Evolutionary conservation across 2,797 vertebrate genomes (phyloP).

Genomic region (Chiropotes sagulatus): DNA sequence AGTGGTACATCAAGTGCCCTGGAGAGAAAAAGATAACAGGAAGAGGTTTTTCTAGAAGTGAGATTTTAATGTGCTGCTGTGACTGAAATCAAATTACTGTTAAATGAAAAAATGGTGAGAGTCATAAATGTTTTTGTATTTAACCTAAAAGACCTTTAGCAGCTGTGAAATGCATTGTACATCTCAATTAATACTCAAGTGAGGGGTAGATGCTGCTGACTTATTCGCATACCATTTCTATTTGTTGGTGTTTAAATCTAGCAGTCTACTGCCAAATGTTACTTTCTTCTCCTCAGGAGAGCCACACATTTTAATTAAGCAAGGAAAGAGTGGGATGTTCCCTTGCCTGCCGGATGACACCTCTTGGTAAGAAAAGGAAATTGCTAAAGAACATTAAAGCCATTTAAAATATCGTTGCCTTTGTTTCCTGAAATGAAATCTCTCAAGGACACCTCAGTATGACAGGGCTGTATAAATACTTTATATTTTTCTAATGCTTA

Average conservation of each 20-base stretch:
- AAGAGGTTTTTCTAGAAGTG: conserved; percentile 25
- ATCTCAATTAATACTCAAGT: not conserved
- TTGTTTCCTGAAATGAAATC: conserved; percentile 53
- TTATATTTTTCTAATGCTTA: conserved; percentile 7
- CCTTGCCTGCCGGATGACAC: conserved; percentile 29
- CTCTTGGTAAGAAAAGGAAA: conserved; percentile 16
- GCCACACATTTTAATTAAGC: conserved; percentile 34
- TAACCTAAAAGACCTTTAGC: not conserved
- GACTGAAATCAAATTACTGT: conserved; percentile 28
- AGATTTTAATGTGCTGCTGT: conserved; percentile 43
- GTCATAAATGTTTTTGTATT: not conserved
- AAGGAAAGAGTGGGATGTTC: conserved; percentile 44
- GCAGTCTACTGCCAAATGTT: conserved; percentile 29
- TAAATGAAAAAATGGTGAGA: not conserved
- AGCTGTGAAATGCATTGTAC: not conserved
- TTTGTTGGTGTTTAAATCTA: conserved; percentile 1
- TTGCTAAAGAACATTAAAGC: not conserved
- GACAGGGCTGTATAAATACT: not conserved
- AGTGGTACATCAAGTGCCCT: not conserved
- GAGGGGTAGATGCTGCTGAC: not conserved
- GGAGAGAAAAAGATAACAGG: not conserved
- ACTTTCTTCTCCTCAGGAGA: conserved; percentile 33
- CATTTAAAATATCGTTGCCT: conserved; percentile 41
- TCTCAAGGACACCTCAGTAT: conserved; percentile 14
- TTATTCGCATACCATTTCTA: not conserved